phyloP scores from a whole-genome alignment of 2,113 vertebrate species.

The Sorex araneus region DNA sequence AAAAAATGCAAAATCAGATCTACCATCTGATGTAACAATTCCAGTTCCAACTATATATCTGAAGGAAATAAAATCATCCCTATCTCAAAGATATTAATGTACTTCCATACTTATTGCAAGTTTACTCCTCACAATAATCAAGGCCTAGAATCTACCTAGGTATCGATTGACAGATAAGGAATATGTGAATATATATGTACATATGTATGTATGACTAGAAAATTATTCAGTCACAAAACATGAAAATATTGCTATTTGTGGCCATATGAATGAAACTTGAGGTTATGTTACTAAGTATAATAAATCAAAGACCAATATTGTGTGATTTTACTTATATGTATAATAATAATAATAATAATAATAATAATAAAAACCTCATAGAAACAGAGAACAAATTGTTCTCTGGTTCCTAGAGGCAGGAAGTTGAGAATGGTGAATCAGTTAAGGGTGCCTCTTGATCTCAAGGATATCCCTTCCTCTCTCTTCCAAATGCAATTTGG shows the following conservation, averaged over 20 bases:
- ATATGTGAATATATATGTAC: neutral
- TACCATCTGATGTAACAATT: neutral
- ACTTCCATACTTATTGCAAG: neutral
- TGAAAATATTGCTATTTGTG: neutral
- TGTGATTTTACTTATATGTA: neutral
- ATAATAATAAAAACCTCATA: neutral
- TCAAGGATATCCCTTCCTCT: no score
- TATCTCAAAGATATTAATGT: neutral
- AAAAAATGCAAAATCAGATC: neutral
- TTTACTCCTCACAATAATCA: constrained; percentile 7
- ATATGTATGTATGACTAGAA: no score
- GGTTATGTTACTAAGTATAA: neutral
- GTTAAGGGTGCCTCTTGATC: neutral
- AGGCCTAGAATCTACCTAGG: neutral
- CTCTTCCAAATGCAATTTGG: no score
- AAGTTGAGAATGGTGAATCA: neutral
- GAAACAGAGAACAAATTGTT: neutral
- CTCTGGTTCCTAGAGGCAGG: neutral
- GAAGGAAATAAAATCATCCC: neutral
- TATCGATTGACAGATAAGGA: neutral
- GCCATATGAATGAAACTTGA: neutral
- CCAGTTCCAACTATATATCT: neutral
- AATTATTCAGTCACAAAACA: neutral
- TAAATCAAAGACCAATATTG: constrained; percentile 3
- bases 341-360: neutral